Conservation (phyloP, 2,797 vertebrate species). For the Cyclura pinguis region DNA sequence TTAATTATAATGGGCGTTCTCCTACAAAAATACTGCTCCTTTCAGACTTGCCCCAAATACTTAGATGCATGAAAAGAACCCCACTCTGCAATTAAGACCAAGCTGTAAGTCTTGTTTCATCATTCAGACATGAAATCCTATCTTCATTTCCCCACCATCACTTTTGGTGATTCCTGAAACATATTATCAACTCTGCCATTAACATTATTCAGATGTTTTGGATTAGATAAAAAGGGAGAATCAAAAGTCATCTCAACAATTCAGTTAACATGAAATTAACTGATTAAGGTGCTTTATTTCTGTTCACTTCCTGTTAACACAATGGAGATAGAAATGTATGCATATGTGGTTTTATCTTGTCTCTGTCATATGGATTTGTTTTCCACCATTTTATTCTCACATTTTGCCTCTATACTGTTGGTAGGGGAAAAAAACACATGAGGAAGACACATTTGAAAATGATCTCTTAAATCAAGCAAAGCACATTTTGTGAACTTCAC, state of each 20-base stretch:
- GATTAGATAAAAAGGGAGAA: not conserved
- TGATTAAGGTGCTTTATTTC: slow-evolving; percentile 9
- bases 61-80: not conserved
- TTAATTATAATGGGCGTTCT: too few species aligned
- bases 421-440: not conserved
- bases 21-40: too few species aligned
- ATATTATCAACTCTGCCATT: not conserved
- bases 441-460: not conserved
- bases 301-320: not conserved
- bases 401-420: not conserved
- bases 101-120: not conserved
- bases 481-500: not conserved
- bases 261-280: not conserved
- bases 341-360: not conserved
- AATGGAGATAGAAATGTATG: not conserved
- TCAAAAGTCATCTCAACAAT: not conserved
- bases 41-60: not conserved
- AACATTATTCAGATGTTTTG: not conserved
- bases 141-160: not conserved
- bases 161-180: not conserved
- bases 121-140: not conserved
- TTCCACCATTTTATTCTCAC: not conserved
- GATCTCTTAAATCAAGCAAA: slow-evolving; percentile 11
- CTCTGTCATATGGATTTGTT: not conserved
- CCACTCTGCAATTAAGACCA: not conserved